Evolutionary conservation across 1,140 invertebrate species (phyloP), one percentile per base, ranked within the genome.

Genomic region (Drosophila pseudoananassae): DNA sequence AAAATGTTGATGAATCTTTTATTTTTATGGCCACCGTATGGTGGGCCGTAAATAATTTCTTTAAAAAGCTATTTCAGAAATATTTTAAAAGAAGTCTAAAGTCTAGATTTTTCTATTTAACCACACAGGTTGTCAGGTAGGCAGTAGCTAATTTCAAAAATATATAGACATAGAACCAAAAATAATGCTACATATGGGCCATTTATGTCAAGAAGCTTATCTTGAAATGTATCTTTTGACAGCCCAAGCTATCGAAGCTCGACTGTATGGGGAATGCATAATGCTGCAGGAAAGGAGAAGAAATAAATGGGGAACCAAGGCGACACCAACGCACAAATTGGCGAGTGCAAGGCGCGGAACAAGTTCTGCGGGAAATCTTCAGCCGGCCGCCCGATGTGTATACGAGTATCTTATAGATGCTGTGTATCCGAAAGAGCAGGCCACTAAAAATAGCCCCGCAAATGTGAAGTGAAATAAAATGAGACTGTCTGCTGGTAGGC

Each of bases 401-500:
- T 46, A 23, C 43, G 43, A 46, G 53, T 78, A 72, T 71, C 65
- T 84, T 49, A 55, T 56, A 50, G 70, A 74, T 66, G 33, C 43
- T 64, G 64, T 66, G 58, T 76, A 47, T 69, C 36, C 54, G 29
- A 55, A 76, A 69, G 70, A 74, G 65, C 63, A 79, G 71, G 45
- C 56, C 54, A 65, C 82, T 87, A 87, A 78, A 87, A 87, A 87
- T 87, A 87, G 78, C 76, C 45, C 55, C 57, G 52, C 61, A 78
- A 68, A 84, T 76, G 81, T 73, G 76, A 85, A 77, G 68, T 82
- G 64, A 83, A 83, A 78, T 71, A 60, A 88, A 82, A 83, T 88
- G 70, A 82, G 77, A 78, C 65, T 88, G 83, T 76, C 71, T 71
- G 60, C 55, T 53, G 57, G 61, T 68, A 53, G 60, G 54, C 56